These are phyloP conservation scores for Sylvicola cinctus DNA, from an alignment of 2,888 invertebrate genomes.

Conservation along the genomic window DNA sequence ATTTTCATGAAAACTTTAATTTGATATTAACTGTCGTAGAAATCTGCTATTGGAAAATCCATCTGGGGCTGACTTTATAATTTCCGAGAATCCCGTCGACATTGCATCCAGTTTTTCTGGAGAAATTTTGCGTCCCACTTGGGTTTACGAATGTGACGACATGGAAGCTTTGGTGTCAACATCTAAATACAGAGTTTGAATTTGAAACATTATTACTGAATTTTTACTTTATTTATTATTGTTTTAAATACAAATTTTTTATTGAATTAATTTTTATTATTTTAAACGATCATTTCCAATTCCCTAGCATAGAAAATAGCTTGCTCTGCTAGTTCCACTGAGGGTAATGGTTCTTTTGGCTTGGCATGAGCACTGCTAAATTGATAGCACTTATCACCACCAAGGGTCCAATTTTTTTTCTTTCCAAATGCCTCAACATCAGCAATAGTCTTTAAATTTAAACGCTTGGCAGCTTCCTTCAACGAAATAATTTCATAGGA, in stretches of 20 bases:
- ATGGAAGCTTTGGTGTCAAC: conserved; percentile 4
- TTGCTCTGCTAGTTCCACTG: conserved; percentile 76
- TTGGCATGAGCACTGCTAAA: conserved; percentile 61
- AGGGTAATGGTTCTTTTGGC: conserved; percentile 62
- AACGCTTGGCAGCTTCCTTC: conserved; percentile 70
- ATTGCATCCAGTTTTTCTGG: no score
- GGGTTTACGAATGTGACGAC: conserved; percentile 6
- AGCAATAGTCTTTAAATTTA: conserved; percentile 61
- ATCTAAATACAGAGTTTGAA: conserved; percentile 2
- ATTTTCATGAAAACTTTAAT: no score
- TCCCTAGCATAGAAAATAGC: conserved; percentile 94
- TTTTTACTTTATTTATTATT: not conserved
- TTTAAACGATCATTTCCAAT: conserved; percentile 96
- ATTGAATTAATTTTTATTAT: no score
- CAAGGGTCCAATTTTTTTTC: conserved; percentile 66
- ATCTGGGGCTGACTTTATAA: not conserved
- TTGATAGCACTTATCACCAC: conserved; percentile 57
- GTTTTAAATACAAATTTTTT: no score
- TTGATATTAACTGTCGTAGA: no score
- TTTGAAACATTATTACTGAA: not conserved
- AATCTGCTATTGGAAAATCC: no score
- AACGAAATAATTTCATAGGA: conserved; percentile 81
- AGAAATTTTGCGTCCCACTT: conserved; percentile 4
- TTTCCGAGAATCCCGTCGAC: not conserved
- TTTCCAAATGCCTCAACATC: conserved; percentile 56